Base-by-base conservation (phyloP, 2,113 vertebrate species). In the Protomyctophum bolini region DNA sequence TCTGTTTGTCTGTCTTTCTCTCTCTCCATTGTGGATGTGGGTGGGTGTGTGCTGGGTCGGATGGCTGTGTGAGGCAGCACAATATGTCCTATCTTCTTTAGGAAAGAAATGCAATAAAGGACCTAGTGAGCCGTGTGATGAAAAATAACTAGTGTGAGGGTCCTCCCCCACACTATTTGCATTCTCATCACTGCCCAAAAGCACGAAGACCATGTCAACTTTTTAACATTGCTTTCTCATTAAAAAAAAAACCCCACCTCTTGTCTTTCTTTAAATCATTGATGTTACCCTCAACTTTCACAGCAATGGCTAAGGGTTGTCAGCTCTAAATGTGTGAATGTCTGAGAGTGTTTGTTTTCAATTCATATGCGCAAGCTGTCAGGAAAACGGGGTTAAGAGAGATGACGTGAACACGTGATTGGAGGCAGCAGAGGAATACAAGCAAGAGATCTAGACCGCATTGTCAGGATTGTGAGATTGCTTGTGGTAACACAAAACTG, bases 21-120 rank as follows among this genome's bases (percentile, higher is more conserved):
- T 41, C 33, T 41, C 33, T 41, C 33, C 21, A 21, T 21, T 21
- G 8, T 57, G 56, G 8, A 6, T 57, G 56, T 57, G 56, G 5
- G 14, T 57, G 56, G n/a, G 56, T 57, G 3, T 14, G 56, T 1
- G 56, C 1, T 15, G 12, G 56, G 57, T 58, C 15, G 57, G 57
- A 28, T 58, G 57, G 21, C 14, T 21, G 45, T 1, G 10, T 80
- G 79, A 65, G 54, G 68, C 70, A 50, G 56, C 63, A 83, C 70
- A 80, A 68, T 73, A 49, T 74, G 73, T 66, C 21, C 65, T 14
- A 46, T 69, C 68, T 75, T 75, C 50, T 54, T 14, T 6, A 1
- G 52, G 83, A 10, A 76, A 87, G 73, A 84, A 70, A 76, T 56
- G 14, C 76, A 84, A 81, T 68, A 77, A 75, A 61, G 66, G 14